Evolutionary conservation across 2,797 vertebrate genomes (phyloP).

Genomic region (Tapirus indicus): DNA sequence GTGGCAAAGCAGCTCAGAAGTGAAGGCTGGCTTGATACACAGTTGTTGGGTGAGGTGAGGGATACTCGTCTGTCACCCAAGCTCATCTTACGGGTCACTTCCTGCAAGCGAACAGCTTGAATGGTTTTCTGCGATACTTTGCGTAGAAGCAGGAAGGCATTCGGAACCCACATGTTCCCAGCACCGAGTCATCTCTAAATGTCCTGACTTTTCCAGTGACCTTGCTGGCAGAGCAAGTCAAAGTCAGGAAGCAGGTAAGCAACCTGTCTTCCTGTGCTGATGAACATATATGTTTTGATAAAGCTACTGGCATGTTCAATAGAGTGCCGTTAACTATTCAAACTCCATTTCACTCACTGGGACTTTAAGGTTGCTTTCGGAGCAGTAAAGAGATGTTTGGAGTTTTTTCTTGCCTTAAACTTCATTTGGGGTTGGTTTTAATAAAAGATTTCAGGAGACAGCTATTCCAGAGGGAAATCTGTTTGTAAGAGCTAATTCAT

Average conservation of each 20-base stretch:
- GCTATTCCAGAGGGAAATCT: background rate
- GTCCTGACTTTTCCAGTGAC: constrained; percentile 52
- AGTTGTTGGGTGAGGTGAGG: background rate
- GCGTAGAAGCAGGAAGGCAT: constrained; percentile 1
- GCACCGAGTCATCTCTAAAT: background rate
- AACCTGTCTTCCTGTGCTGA: background rate
- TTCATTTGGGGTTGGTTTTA: constrained; percentile 31
- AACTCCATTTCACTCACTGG: background rate
- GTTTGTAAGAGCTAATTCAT: background rate
- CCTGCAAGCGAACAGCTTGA: background rate
- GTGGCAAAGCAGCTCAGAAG: background rate
- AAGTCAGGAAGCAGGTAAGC: constrained; percentile 64
- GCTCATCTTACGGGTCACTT: background rate
- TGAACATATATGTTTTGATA: background rate
- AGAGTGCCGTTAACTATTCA: background rate
- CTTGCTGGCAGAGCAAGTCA: background rate
- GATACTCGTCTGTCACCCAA: background rate
- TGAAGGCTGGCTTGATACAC: background rate
- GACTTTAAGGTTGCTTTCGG: constrained; percentile 2
- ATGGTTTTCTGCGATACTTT: background rate
- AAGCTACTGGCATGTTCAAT: background rate
- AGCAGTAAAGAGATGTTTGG: background rate
- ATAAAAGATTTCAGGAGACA: background rate
- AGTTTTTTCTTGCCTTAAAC: constrained; percentile 6
- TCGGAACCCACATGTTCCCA: background rate